These are phyloP conservation scores for Catocala sponsa DNA, from an alignment of 2,888 invertebrate species.

Conservation along the genomic window DNA sequence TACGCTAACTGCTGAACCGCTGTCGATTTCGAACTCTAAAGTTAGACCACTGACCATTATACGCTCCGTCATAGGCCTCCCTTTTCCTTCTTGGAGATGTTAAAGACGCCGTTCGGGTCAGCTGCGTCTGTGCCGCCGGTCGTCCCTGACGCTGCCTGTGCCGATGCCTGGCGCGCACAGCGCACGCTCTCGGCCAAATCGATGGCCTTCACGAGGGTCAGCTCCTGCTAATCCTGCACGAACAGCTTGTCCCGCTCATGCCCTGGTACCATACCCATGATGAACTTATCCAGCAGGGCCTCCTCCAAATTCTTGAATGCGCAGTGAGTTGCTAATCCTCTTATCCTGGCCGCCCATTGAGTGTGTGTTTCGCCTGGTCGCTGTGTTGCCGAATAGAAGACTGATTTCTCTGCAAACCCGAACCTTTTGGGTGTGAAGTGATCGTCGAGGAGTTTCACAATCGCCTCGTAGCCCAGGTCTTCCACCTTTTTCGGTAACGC, in stretches of 20 bases:
- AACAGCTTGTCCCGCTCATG: conserved; percentile 45
- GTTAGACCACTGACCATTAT: not conserved
- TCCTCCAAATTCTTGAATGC: conserved; percentile 42
- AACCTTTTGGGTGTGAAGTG: too few relatives aligned
- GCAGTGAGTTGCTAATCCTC: conserved; percentile 6
- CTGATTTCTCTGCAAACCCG: too few relatives aligned
- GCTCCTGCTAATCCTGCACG: conserved; percentile 26
- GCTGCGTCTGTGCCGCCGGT: not conserved
- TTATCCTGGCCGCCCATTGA: conserved; percentile 8
- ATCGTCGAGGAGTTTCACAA: too few relatives aligned
- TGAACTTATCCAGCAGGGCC: conserved; percentile 37
- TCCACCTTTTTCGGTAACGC: not conserved
- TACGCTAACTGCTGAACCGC: conserved; percentile 2
- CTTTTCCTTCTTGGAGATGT: conserved; percentile 31
- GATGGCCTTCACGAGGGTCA: conserved; percentile 39
- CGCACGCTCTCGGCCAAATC: conserved; percentile 22
- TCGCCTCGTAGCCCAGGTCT: too few relatives aligned
- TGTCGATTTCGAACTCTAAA: too few relatives aligned
- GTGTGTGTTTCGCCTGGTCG: too few relatives aligned
- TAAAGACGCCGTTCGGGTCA: conserved; percentile 7
- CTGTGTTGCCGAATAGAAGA: too few relatives aligned
- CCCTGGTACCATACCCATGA: conserved; percentile 44
- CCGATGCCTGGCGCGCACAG: conserved; percentile 19
- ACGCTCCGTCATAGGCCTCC: too few relatives aligned
- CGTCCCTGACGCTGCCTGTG: conserved; percentile 11